Evolutionary conservation across 2,888 invertebrate species (phyloP).

Genomic region (Eurois occulta): DNA sequence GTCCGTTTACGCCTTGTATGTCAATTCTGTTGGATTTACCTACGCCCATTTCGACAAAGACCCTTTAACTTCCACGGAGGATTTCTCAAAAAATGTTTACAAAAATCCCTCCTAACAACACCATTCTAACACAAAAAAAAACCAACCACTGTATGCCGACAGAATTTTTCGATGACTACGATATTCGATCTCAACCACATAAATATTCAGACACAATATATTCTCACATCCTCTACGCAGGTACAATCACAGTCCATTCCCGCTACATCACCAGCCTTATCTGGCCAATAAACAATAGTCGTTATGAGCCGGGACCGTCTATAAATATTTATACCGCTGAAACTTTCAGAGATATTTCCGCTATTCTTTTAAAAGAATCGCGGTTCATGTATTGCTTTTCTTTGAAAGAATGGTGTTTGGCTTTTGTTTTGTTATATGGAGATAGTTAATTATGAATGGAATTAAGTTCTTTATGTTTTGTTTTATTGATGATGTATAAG

Average conservation of each 20-base stretch:
- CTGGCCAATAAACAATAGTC: conserved; percentile 72
- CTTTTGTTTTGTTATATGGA: conserved; percentile 6
- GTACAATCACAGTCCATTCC: conserved; percentile 48
- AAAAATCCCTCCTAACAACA: neutral
- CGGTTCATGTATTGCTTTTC: conserved; percentile 44
- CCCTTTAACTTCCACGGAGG: neutral
- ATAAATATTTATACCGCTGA: conserved; percentile 75
- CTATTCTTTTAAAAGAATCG: conserved; percentile 66
- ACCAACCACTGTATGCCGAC: neutral
- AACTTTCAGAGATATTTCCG: conserved; percentile 66
- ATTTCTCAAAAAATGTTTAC: neutral
- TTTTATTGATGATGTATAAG: too few relatives aligned
- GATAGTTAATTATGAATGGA: conserved; percentile 22
- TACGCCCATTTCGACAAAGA: neutral
- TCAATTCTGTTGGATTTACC: neutral
- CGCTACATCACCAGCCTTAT: conserved; percentile 55
- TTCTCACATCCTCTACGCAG: conserved; percentile 12
- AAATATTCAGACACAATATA: conserved; percentile 26
- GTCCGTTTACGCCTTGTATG: too few relatives aligned
- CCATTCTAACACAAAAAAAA: neutral
- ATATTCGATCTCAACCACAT: conserved; percentile 15
- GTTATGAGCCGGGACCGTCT: conserved; percentile 64
- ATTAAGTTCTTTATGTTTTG: neutral
- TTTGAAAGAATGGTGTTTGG: conserved; percentile 36
- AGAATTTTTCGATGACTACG: conserved; percentile 2